Conservation (phyloP, 2,797 vertebrate genomes). For the Notoglanidium macrostoma region DNA sequence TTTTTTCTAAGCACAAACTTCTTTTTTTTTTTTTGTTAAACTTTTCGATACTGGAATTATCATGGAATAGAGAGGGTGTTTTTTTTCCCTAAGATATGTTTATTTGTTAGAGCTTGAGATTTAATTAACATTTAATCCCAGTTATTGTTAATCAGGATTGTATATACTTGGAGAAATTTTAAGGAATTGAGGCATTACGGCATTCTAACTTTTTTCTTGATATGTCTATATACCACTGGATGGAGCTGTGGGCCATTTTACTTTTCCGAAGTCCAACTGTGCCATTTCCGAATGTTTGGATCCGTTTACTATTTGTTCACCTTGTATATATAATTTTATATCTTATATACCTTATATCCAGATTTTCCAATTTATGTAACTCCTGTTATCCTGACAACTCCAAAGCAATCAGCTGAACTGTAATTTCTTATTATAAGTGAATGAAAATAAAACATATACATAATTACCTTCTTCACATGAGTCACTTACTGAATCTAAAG, state of each 20-base stretch:
- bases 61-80: neutral
- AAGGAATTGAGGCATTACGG: neutral
- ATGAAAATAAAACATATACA: neutral
- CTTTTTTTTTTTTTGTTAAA: neutral
- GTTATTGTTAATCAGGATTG: neutral
- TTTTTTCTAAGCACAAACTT: neutral
- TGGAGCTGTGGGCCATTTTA: constrained; percentile 33
- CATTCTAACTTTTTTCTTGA: neutral
- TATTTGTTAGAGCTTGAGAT: neutral
- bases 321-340: no score
- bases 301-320: neutral
- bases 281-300: neutral
- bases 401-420: neutral
- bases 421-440: neutral
- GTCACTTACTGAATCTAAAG: neutral
- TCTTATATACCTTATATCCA: no score
- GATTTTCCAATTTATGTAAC: neutral
- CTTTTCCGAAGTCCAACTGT: neutral
- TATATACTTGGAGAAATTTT: neutral
- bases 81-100: no score
- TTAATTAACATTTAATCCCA: neutral
- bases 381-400: neutral
- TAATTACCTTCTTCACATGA: neutral
- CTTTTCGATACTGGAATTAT: neutral
- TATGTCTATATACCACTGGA: constrained; percentile 27